Base-by-base conservation (phyloP, 2,888 invertebrate species). In the Blomia tropicalis region DNA sequence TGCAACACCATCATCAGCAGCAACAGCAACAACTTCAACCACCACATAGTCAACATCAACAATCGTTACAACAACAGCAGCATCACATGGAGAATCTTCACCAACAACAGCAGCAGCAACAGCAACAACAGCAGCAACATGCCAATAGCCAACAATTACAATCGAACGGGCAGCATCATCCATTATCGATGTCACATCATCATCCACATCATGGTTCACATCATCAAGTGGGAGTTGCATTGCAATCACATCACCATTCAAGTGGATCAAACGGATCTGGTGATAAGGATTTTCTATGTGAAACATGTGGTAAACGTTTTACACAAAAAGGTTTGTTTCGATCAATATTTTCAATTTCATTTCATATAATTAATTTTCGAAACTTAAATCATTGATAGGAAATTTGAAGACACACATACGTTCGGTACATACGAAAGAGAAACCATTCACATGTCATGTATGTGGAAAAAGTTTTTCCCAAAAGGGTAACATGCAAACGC, bases 401-500 rank as follows among this genome's bases (percentile, higher is more conserved):
- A 69, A 69, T 58, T 59, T 69, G 32, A 69, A 69, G 62, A 69
- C 69, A 59, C 69, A 69, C 53, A 64, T 69, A 31, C 65, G 69
- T 63, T 66, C 66, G 59, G 68, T 69, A 44, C 69, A 69, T 58
- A 68, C 69, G 7, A 69, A 68, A 63, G 68, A 69, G 47, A 69
- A 69, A 54, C 69, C 68, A 53, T 69, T 67, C 65, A 64, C 66
- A 36, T 68, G 68, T 64, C 66, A 65, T 56, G 60, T 67, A 41
- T 68, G 69, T 65, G 67, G 67, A 47, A 68, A 68, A 63, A 64
- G 64, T 61, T 69, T 69, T 63, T 66, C 68, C 23, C 56, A 62
- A 30, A 58, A 58, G 22, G 69, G 69, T 41, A 69, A 69, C 65
- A 68, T 69, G 69, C 67, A 67, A 58, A 69, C 69, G 30, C 69